Percentiles rank a stretch among this genome's conserved stretches.
Evolutionary conservation across 2,888 invertebrate genomes (phyloP).

Genomic region (Rhodophaea formosa): DNA sequence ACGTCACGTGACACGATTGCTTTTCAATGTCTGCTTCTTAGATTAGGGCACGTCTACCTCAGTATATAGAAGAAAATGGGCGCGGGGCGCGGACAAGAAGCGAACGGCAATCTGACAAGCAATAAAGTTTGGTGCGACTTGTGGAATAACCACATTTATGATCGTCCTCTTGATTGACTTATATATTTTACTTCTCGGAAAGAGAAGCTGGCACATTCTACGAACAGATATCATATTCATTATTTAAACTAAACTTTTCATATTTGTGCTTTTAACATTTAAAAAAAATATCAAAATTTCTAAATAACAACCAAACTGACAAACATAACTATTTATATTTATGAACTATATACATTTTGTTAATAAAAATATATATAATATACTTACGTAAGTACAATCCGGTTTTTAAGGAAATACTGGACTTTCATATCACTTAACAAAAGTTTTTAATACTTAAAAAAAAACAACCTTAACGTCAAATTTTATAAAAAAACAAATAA

Average conservation of each 20-base stretch:
- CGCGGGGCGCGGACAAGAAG: no score
- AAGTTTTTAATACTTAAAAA: background rate
- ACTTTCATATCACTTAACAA: background rate
- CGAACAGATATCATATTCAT: background rate
- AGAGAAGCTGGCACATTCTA: background rate
- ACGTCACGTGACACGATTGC: no score
- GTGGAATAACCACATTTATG: no score
- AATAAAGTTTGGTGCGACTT: no score
- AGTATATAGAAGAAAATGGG: no score
- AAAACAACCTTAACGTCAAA: background rate
- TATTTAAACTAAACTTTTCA: background rate
- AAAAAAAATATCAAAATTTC: background rate
- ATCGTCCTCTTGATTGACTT: no score
- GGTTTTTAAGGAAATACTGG: background rate
- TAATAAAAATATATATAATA: no score
- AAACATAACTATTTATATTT: background rate
- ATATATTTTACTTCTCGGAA: no score
- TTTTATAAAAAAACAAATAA: no score
- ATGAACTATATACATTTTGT: background rate
- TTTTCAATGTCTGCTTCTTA: no score
- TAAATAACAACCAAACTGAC: background rate
- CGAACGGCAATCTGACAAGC: no score
- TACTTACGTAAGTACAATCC: slow-evolving; percentile 7
- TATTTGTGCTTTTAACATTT: background rate
- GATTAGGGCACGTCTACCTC: no score